Evolutionary conservation across 1,140 invertebrate species (phyloP).

Genomic region (Temnothorax longispinosus): DNA sequence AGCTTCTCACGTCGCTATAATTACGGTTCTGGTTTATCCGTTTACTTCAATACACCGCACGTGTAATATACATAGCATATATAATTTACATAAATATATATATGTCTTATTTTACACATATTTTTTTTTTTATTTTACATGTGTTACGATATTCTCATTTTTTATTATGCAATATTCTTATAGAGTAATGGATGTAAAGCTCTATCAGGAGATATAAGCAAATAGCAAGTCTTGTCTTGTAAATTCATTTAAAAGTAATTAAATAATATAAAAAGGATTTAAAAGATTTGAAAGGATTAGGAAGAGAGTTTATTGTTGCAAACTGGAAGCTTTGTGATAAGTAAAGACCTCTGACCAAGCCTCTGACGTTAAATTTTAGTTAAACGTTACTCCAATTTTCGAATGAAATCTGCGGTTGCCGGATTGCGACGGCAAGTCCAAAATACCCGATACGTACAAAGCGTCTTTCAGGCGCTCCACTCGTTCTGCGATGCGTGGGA

Average conservation of each 20-base stretch:
- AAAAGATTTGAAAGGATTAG: neutral
- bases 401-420: neutral
- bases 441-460: neutral
- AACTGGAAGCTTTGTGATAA: neutral
- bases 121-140: neutral
- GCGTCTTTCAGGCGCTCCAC: neutral
- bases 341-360: neutral
- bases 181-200: neutral
- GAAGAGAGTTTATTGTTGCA: neutral
- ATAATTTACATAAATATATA: neutral
- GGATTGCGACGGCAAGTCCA: neutral
- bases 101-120: neutral
- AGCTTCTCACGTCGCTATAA: neutral
- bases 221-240: neutral
- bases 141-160: neutral
- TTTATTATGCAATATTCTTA: neutral
- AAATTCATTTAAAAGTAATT: neutral
- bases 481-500: neutral
- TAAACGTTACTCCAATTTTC: neutral
- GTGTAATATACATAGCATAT: neutral
- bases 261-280: neutral
- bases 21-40: neutral
- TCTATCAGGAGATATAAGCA: neutral
- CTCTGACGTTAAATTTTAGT: neutral
- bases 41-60: neutral